These are phyloP conservation scores for Ruditapes philippinarum DNA, from an alignment of 1,140 invertebrate genomes.

Conservation along the genomic window DNA sequence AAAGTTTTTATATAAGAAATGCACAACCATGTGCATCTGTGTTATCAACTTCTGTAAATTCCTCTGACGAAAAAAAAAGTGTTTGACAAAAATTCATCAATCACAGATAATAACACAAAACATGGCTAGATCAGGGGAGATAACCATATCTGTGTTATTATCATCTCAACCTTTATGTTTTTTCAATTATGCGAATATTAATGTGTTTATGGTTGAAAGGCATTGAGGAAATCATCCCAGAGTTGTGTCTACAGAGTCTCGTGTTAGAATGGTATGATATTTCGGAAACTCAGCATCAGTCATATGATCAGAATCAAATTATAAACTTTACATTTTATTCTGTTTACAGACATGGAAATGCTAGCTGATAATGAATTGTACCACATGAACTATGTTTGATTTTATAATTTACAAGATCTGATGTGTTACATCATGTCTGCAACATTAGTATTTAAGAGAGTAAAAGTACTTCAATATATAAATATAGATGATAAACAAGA, in stretches of 20 bases:
- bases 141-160: conserved; percentile 24
- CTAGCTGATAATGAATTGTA: too few relatives aligned
- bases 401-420: too few relatives aligned
- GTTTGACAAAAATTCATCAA: conserved; percentile 13
- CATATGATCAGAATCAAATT: conserved; percentile 6
- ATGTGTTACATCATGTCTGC: too few relatives aligned
- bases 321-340: background rate
- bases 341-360: background rate
- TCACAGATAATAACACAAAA: conserved; percentile 11
- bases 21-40: background rate
- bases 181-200: conserved; percentile 55
- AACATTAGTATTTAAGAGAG: too few relatives aligned
- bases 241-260: conserved; percentile 10
- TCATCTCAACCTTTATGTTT: conserved; percentile 42
- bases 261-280: too few relatives aligned
- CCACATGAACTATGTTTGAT: too few relatives aligned
- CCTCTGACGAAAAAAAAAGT: background rate
- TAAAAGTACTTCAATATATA: too few relatives aligned
- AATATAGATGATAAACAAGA: too few relatives aligned
- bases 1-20: conserved; percentile 12
- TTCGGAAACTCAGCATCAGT: background rate
- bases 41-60: background rate
- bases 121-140: background rate
- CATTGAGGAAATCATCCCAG: too few relatives aligned
- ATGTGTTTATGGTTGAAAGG: conserved; percentile 36